These are phyloP conservation scores for Gymnoscopelus microlampas DNA, from an alignment of 2,797 vertebrate species.

Conservation along the genomic window DNA sequence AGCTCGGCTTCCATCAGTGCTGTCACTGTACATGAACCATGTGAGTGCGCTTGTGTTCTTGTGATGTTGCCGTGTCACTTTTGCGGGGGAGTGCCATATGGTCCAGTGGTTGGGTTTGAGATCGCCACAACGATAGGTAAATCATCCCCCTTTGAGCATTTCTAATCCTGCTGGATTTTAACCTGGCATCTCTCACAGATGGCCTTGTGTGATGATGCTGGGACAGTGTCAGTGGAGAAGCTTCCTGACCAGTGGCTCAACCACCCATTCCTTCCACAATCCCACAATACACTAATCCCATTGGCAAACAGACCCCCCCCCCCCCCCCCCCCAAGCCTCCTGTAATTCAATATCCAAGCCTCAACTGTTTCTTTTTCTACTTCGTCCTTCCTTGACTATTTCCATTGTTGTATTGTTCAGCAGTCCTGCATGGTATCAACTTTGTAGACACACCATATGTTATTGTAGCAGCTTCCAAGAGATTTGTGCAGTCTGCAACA, in stretches of 20 bases:
- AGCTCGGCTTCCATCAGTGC: slow-evolving; percentile 15
- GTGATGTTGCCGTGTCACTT: neutral
- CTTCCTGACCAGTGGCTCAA: slow-evolving; percentile 48
- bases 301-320: slow-evolving; percentile 50
- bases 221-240: slow-evolving; percentile 29
- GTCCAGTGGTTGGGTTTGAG: neutral
- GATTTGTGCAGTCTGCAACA: too few species aligned
- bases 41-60: neutral
- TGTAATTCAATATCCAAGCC: slow-evolving; percentile 5
- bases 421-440: too few species aligned
- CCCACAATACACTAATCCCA: slow-evolving; percentile 54
- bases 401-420: slow-evolving; percentile 28
- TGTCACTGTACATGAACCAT: slow-evolving; percentile 31
- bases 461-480: too few species aligned
- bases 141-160: neutral
- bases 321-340: slow-evolving; percentile 20
- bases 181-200: neutral
- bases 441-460: too few species aligned
- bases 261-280: slow-evolving; percentile 51
- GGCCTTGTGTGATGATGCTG: neutral
- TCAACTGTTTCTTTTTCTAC: slow-evolving; percentile 46
- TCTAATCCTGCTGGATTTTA: neutral
- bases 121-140: neutral
- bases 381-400: slow-evolving; percentile 56
- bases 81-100: neutral